Base-by-base conservation (phyloP, 1,140 invertebrate genomes). In the Atopsyche davidsoni region DNA sequence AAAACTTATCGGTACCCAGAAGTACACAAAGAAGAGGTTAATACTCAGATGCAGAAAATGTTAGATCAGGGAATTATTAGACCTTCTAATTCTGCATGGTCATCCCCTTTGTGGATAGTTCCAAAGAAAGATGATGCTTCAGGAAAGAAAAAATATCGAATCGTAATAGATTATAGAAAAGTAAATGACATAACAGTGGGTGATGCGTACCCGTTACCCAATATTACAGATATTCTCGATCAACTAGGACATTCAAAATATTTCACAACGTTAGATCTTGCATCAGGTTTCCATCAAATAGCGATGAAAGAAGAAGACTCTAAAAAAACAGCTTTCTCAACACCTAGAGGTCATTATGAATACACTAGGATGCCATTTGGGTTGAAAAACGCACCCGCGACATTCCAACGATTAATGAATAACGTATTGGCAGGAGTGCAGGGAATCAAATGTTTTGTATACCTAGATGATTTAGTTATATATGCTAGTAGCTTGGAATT, bases 141-240 rank as follows among this genome's bases (percentile, higher is more conserved):
- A 2, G 65, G 65, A 9, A 58, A 65, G 51, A 50, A 59, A 45
- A 69, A 70, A 60, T 70, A 59, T 61, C 40, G 68, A 24, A 35
- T 70, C 4, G 64, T 69, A 1, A 61, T 70, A 19, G 66, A 70
- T 46, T 71, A 64, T 52, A 50, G 68, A 4, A 61, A 63, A 57
- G 43, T 68, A 24, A 69, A 69, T 51, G 58, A 66, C 2, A 48
- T 66, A 2, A 67, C 66, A 9, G 35, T 63, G 19, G 53, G 53
- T 9, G 75, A 79, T 47, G 56, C 56, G n/a, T 79, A 66, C 58
- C 78, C 75, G 3, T 51, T 79, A 13, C 76, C 76, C 3, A 61
- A 68, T n/a, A 75, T 77, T 3, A 66, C 67, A 0, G 57, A 60
- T 34, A 63, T 65, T 13, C 38, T 67, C 17, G 62, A 65, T 19